A percentile compares a stretch with the other conserved stretches of the same genome.
Evolutionary conservation across 1,140 invertebrate species (phyloP).

Genomic region (Drosophila athabasca): DNA sequence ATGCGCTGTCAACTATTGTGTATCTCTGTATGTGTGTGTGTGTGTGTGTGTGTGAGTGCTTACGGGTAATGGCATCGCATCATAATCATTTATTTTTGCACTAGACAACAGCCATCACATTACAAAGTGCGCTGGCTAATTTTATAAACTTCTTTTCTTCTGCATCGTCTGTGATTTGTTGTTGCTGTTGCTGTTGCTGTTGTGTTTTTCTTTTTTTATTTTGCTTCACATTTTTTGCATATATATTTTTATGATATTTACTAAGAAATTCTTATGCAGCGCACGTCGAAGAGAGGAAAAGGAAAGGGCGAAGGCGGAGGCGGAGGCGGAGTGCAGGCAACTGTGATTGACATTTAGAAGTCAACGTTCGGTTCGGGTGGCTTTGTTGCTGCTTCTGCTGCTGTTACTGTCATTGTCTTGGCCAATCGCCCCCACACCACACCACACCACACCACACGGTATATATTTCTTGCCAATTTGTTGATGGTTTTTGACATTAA

Average conservation of each 20-base stretch:
- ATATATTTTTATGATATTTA: conserved; percentile 66
- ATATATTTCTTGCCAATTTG: conserved; percentile 56
- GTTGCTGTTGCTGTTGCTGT: conserved; percentile 35
- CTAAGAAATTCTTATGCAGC: conserved; percentile 70
- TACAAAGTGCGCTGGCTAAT: conserved; percentile 63
- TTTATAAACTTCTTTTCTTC: conserved; percentile 72
- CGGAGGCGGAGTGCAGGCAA: background rate
- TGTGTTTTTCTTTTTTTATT: conserved; percentile 14
- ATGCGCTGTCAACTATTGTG: conserved; percentile 69
- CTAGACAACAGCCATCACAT: conserved; percentile 48
- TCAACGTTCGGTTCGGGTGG: conserved; percentile 60
- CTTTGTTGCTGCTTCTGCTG: conserved; percentile 33
- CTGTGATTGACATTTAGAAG: conserved; percentile 78
- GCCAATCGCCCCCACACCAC: conserved; percentile 16
- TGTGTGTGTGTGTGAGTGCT: conserved; percentile 10
- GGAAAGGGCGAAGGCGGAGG: too few species aligned
- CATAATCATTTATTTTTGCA: conserved; percentile 77
- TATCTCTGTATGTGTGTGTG: conserved; percentile 16
- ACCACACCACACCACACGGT: background rate
- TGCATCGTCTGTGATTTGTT: conserved; percentile 59
- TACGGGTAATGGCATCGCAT: conserved; percentile 65
- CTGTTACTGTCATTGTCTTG: conserved; percentile 56
- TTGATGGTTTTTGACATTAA: conserved; percentile 61
- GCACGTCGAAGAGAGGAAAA: conserved; percentile 35
- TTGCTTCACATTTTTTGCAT: conserved; percentile 59